phyloP scores from a whole-genome alignment of 2,888 invertebrate genomes.

The Drosophila pseudotalamancana region DNA sequence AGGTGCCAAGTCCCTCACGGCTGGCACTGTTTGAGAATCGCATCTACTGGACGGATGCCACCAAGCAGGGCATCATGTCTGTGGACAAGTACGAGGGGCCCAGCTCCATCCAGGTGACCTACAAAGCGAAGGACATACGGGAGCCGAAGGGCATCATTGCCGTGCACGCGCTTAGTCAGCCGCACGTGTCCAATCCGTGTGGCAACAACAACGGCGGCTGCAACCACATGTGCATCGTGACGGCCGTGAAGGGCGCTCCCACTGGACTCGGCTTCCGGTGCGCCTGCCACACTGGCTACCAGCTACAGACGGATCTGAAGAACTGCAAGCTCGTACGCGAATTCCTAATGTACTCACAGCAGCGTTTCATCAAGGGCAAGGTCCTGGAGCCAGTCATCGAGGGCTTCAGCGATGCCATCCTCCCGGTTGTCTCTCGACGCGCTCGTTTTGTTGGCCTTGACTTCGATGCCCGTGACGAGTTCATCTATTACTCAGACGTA shows the following conservation, averaged over 20 bases:
- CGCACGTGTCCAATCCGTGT: constrained; percentile 91
- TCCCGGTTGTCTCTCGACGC: constrained; percentile 95
- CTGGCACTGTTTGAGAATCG: constrained; percentile 93
- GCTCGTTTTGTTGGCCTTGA: constrained; percentile 98
- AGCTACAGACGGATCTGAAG: constrained; percentile 89
- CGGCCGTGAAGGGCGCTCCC: constrained; percentile 88
- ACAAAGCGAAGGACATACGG: constrained; percentile 91
- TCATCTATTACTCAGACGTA: constrained; percentile 99
- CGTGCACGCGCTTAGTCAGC: constrained; percentile 91
- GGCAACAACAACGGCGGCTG: constrained; percentile 95
- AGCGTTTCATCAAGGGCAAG: constrained; percentile 97
- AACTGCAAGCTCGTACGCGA: constrained; percentile 93
- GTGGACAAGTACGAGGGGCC: constrained; percentile 94
- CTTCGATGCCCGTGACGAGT: constrained; percentile 94
- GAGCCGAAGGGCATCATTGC: constrained; percentile 94
- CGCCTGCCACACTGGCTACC: constrained; percentile 95
- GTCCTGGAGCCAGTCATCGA: constrained; percentile 94
- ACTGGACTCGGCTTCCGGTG: constrained; percentile 94
- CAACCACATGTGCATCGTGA: constrained; percentile 97
- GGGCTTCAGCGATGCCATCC: constrained; percentile 97
- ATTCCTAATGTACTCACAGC: constrained; percentile 97
- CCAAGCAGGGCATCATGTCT: constrained; percentile 94
- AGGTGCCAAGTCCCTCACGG: constrained; percentile 94
- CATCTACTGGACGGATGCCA: constrained; percentile 96
- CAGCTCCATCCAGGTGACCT: constrained; percentile 91